Conservation (phyloP, 2,888 invertebrate species). For the Pachliopta kotzebuea region DNA sequence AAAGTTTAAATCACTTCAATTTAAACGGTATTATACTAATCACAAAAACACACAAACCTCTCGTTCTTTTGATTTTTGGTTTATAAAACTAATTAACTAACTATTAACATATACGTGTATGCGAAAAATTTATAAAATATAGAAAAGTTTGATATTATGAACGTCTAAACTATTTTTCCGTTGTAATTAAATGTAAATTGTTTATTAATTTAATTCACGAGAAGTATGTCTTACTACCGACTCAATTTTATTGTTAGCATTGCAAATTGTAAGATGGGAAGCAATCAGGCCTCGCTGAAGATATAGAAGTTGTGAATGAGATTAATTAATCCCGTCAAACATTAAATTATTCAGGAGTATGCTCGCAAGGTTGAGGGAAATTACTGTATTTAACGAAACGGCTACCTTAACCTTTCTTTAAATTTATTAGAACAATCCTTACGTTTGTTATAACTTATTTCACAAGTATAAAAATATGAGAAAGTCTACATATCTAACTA, state of each 20-base stretch:
- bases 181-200: not conserved
- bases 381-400: not conserved
- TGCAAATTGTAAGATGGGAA: slow-evolving; percentile 18
- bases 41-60: no score
- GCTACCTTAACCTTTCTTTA: not conserved
- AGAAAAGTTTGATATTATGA: not conserved
- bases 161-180: not conserved
- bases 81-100: no score
- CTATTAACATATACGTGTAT: no score
- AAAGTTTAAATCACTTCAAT: no score
- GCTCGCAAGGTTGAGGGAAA: slow-evolving; percentile 4
- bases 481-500: no score
- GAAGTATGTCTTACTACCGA: slow-evolving; percentile 2
- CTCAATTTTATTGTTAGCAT: slow-evolving; percentile 16
- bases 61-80: no score
- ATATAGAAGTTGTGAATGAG: slow-evolving; percentile 17
- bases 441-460: no score
- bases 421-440: not conserved
- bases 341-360: slow-evolving; percentile 15
- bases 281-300: slow-evolving; percentile 16
- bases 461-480: no score
- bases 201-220: not conserved
- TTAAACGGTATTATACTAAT: no score
- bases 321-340: slow-evolving; percentile 17
- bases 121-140: not conserved